phyloP scores from a whole-genome alignment of 2,888 invertebrate species.

The Rambutsinella grinnellia region DNA sequence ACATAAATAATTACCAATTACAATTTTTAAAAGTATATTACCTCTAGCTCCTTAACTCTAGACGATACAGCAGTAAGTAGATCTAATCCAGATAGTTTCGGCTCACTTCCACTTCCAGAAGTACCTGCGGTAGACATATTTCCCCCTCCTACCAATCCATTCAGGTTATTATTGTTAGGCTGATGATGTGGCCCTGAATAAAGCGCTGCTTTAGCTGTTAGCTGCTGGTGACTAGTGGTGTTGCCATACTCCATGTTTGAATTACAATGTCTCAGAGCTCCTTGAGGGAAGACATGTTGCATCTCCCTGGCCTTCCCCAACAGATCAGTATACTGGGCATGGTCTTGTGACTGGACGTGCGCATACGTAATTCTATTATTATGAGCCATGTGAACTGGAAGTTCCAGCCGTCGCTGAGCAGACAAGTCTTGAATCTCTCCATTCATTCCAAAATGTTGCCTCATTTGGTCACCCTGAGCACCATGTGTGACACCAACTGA shows the following conservation, averaged over 20 bases:
- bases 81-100: not conserved
- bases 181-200: not conserved
- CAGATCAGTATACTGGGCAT: not conserved
- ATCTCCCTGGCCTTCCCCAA: conserved; percentile 27
- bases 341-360: conserved; percentile 17
- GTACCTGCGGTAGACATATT: not conserved
- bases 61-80: conserved; percentile 15
- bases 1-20: not conserved
- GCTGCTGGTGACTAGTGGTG: not conserved
- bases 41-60: conserved; percentile 17
- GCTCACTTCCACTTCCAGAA: not conserved
- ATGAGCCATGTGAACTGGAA: conserved; percentile 18
- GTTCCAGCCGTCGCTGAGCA: not conserved
- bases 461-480: not conserved
- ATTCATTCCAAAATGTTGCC: not conserved
- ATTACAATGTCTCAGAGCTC: conserved; percentile 16
- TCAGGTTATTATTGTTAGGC: not conserved
- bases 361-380: conserved; percentile 22
- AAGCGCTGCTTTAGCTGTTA: not conserved
- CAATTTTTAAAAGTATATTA: conserved; percentile 4
- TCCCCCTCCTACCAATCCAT: not conserved
- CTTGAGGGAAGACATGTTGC: conserved; percentile 43
- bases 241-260: not conserved
- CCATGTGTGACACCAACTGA: not conserved
- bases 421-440: not conserved